phyloP scores from a whole-genome alignment of 2,888 invertebrate species.

The Malthinus flaveolus region DNA sequence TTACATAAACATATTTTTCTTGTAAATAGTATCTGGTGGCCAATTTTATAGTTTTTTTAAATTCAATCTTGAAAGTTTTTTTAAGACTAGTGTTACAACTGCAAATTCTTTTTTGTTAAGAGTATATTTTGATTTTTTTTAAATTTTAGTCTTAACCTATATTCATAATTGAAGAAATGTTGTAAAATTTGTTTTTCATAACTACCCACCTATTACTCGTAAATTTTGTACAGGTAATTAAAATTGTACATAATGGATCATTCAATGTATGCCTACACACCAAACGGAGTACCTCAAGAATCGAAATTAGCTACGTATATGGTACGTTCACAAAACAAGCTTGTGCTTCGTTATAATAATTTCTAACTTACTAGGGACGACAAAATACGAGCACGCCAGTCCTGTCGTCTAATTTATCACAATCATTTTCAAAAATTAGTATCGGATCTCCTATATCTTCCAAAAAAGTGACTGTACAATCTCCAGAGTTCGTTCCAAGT shows the following conservation, averaged over 20 bases:
- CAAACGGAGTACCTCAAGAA: constrained; percentile 79
- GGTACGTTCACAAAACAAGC: constrained; percentile 57
- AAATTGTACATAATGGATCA: constrained; percentile 66
- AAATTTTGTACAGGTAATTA: constrained; percentile 1
- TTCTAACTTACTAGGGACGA: constrained; percentile 40
- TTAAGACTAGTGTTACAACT: no score
- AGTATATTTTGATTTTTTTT: no score
- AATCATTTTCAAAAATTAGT: constrained; percentile 46
- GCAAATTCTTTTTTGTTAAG: no score
- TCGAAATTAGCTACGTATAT: constrained; percentile 85
- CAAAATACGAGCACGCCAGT: constrained; percentile 46
- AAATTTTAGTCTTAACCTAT: no score
- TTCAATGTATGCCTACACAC: constrained; percentile 70
- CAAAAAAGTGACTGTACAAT: constrained; percentile 58
- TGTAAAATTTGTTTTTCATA: no score
- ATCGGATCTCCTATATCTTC: constrained; percentile 47
- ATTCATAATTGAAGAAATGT: background rate
- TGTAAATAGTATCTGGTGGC: constrained; percentile 7
- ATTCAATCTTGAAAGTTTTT: no score
- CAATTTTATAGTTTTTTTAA: constrained; percentile 4
- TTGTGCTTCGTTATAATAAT: constrained; percentile 9
- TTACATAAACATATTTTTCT: constrained; percentile 11
- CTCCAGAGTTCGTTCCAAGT: constrained; percentile 60
- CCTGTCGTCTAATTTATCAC: constrained; percentile 41
- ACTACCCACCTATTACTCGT: background rate